Base-by-base conservation (phyloP, 2,797 vertebrate genomes). In the Spondyliosoma cantharus region DNA sequence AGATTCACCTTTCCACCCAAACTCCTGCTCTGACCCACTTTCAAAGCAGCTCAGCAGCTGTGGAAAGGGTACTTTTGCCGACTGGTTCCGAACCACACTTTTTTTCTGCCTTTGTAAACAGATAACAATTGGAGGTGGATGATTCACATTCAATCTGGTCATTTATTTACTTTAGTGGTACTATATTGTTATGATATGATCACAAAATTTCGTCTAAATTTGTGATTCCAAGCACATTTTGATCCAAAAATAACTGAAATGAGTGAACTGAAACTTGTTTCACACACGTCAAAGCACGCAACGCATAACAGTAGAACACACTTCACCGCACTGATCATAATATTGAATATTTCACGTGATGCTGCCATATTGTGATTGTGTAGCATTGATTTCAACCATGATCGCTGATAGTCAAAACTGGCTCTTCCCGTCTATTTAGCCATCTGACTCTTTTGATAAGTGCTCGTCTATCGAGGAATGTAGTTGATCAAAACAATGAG, bases 1-100 rank as follows among this genome's bases (percentile, higher is more conserved):
- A 74, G 64, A 81, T 68, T 63, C 70, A 78, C 45, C 7, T 50
- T 53, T 56, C 9, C 62, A 69, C 45, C 16, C 13, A 45, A 27
- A 42, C 53, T 48, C 27, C 5, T 22, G 37, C 27, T 11, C 24
- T 77, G 65, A 78, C 61, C 66, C 27, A 68, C 27, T 71, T 77
- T 80, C 27, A 27, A 48, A 12, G 24, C 45, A 75, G 78, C 53
- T 74, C 77, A 54, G 6, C 37, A 54, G 78, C 15, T 48, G 19
- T 53, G 71, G 69, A 79, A 68, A 68, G n/a, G 20, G 12, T 32
- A 22, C 53, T 59, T 60, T 53, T 60, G 27, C 22, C 5, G 8
- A 74, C 32, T 48, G 16, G 22, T 52, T 29, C 45, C 22, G 13
- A 49, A 5, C 24, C 42, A 32, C 20, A 37, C 49, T 24, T 49